Evolutionary conservation across 1,140 invertebrate species (phyloP).

Genomic region (Ceratina australensis): DNA sequence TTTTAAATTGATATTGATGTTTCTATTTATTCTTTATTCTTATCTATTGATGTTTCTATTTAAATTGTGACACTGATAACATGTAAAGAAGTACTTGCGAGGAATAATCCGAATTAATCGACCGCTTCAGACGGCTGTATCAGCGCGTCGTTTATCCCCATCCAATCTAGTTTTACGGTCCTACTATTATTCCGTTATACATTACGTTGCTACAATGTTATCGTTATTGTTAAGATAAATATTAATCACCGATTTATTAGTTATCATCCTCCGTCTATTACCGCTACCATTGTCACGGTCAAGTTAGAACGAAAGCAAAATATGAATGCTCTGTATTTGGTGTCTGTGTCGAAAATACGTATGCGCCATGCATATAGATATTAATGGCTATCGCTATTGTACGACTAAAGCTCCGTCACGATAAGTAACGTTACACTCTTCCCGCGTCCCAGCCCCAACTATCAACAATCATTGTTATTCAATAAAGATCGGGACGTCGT

Average conservation of each 20-base stretch:
- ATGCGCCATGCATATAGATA: conserved; percentile 38
- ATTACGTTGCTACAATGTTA: not conserved
- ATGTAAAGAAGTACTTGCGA: too few relatives aligned
- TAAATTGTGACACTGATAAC: too few relatives aligned
- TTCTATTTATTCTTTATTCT: not conserved
- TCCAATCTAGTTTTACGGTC: too few relatives aligned
- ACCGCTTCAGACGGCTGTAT: too few relatives aligned
- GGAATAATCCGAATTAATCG: too few relatives aligned
- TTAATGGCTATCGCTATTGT: conserved; percentile 49
- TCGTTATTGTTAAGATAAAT: conserved; percentile 26
- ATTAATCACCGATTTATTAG: conserved; percentile 29
- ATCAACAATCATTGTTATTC: not conserved
- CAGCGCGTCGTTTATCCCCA: too few relatives aligned
- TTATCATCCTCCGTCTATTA: conserved; percentile 25
- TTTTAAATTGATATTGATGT: conserved; percentile 28
- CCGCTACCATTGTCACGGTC: conserved; percentile 3
- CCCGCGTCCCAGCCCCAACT: conserved; percentile 7
- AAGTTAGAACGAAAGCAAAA: not conserved
- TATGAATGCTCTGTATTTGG: conserved; percentile 46
- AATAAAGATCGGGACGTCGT: not conserved
- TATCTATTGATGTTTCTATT: too few relatives aligned
- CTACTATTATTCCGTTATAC: too few relatives aligned
- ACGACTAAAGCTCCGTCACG: conserved; percentile 46
- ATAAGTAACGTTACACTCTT: conserved; percentile 21
- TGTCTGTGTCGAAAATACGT: conserved; percentile 53